Conservation (phyloP, 2,797 vertebrate species). For the Sebastes cheni region DNA sequence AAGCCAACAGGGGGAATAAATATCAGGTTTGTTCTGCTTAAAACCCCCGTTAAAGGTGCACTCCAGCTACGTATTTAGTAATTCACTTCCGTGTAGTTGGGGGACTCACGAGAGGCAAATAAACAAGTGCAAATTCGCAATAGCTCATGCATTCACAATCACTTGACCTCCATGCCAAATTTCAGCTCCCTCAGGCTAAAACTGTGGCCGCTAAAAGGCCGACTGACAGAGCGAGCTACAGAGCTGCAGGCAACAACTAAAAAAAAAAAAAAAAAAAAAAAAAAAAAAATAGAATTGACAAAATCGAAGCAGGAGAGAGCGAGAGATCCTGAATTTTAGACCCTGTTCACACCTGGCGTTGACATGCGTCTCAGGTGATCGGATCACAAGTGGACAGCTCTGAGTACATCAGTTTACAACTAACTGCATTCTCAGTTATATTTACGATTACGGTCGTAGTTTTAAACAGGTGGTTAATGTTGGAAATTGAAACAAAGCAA, state of each 20-base stretch:
- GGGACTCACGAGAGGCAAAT: not conserved
- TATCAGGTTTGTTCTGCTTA: not conserved
- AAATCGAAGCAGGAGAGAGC: not conserved
- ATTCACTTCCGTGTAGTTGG: not conserved
- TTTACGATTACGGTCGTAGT: no score
- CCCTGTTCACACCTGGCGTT: not conserved
- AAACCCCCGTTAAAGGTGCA: not conserved
- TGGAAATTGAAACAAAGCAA: no score
- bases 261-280: not conserved
- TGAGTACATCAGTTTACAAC: no score
- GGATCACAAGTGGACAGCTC: no score
- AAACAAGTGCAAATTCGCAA: not conserved
- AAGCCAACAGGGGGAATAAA: not conserved
- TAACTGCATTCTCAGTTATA: no score
- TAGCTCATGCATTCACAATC: not conserved
- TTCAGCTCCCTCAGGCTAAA: not conserved
- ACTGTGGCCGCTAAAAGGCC: not conserved
- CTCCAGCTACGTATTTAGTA: not conserved
- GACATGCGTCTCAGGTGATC: not conserved
- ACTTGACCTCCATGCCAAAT: not conserved
- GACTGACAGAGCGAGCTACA: not conserved
- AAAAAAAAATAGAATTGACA: not conserved
- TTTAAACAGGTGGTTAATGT: no score
- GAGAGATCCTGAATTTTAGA: not conserved
- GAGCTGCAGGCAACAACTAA: not conserved